These are phyloP conservation scores for Mesocentrotus franciscanus DNA, from an alignment of 53 echinoderm and acorn worm species.

Conservation along the genomic window DNA sequence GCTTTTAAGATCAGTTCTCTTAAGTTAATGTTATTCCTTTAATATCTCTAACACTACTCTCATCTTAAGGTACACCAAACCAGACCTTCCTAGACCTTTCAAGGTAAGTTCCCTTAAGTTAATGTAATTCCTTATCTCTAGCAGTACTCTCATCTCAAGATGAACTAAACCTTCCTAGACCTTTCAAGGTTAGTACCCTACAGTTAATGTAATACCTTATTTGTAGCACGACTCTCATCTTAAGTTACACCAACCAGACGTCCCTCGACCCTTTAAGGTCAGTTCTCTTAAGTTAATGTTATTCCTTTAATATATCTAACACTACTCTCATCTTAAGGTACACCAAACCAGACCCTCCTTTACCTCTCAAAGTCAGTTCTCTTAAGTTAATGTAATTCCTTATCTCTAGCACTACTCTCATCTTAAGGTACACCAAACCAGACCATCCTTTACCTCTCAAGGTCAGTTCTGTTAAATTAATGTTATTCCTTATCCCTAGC, in stretches of 20 bases:
- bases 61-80: no score
- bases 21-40: no score
- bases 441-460: neutral
- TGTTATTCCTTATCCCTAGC: no score
- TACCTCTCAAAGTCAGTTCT: no score
- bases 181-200: neutral
- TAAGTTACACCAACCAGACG: neutral
- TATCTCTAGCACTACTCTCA: no score
- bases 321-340: neutral
- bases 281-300: neutral
- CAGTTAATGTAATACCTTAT: neutral
- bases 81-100: no score
- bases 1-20: neutral
- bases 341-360: no score
- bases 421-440: neutral
- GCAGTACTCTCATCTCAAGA: neutral
- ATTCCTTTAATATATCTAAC: no score
- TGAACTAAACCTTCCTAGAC: neutral
- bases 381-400: no score
- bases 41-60: neutral
- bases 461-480: neutral
- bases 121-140: no score
- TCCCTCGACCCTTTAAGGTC: neutral
- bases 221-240: neutral
- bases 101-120: no score